These are phyloP conservation scores for Drosophila formosana DNA, from an alignment of 2,888 invertebrate genomes.

Conservation along the genomic window DNA sequence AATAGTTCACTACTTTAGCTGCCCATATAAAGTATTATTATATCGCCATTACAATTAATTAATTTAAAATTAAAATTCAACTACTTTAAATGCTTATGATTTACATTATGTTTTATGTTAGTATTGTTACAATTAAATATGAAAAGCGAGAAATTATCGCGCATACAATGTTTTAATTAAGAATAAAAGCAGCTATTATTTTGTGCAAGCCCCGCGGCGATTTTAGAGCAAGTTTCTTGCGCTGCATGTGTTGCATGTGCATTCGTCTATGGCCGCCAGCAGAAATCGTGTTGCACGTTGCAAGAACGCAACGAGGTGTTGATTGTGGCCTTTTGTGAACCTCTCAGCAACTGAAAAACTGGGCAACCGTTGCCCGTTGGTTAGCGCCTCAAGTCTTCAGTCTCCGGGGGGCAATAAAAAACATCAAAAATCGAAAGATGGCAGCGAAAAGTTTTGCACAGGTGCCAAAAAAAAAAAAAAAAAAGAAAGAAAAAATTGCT, in stretches of 20 bases:
- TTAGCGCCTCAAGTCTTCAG: conserved; percentile 4
- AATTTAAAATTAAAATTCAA: too few species aligned
- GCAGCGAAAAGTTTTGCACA: conserved; percentile 38
- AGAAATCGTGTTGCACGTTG: conserved; percentile 3
- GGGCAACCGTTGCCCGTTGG: conserved; percentile 1
- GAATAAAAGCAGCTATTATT: not conserved
- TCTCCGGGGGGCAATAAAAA: conserved; percentile 46
- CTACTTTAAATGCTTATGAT: too few species aligned
- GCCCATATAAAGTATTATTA: too few species aligned
- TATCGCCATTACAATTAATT: too few species aligned
- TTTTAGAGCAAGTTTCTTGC: not conserved
- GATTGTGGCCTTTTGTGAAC: conserved; percentile 65
- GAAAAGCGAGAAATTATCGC: not conserved
- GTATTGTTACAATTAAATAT: not conserved
- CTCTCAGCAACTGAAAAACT: conserved; percentile 39
- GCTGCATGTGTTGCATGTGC: not conserved
- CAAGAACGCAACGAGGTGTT: conserved; percentile 59
- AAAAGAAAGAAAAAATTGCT: conserved; percentile 13
- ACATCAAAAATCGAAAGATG: not conserved
- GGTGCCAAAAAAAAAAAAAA: conserved; percentile 58
- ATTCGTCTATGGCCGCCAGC: not conserved
- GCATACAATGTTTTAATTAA: not conserved
- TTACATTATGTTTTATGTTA: too few species aligned
- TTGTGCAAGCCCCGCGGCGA: not conserved
- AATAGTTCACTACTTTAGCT: too few species aligned